phyloP scores from a whole-genome alignment of 2,113 vertebrate genomes.

The Tupaia chinensis region DNA sequence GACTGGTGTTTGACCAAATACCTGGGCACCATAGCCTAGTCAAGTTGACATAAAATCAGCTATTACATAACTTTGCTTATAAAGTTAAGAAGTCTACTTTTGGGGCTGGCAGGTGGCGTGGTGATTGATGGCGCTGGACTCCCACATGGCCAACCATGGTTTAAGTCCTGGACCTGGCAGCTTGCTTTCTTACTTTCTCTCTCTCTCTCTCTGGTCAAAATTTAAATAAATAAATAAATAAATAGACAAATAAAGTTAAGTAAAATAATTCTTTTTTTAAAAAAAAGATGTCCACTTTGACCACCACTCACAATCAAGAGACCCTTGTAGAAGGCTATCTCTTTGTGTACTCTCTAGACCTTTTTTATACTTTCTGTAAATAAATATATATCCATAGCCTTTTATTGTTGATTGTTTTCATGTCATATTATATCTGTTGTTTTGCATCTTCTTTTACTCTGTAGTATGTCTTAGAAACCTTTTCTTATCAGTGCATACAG shows the following conservation, averaged over 20 bases:
- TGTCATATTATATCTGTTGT: neutral
- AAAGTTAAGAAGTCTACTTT: neutral
- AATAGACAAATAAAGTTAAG: no score
- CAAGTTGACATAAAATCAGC: neutral
- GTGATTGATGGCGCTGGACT: no score
- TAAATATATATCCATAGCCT: neutral
- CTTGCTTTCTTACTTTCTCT: no score
- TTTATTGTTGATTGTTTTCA: conserved; percentile 53
- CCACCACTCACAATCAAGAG: neutral
- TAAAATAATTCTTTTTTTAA: no score
- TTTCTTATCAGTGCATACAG: conserved; percentile 1
- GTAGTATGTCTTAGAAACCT: neutral
- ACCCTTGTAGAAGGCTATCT: neutral
- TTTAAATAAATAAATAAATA: no score
- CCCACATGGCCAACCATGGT: no score
- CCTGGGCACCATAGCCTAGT: neutral
- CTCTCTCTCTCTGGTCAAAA: no score
- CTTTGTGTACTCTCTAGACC: neutral
- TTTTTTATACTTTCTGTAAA: neutral
- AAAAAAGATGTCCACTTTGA: neutral
- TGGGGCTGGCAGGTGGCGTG: no score
- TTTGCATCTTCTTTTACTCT: neutral
- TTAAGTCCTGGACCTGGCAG: no score
- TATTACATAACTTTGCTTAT: neutral
- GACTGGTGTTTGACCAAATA: neutral